Base-by-base conservation (phyloP, 2,888 invertebrate genomes). In the Drosophila cracens region DNA sequence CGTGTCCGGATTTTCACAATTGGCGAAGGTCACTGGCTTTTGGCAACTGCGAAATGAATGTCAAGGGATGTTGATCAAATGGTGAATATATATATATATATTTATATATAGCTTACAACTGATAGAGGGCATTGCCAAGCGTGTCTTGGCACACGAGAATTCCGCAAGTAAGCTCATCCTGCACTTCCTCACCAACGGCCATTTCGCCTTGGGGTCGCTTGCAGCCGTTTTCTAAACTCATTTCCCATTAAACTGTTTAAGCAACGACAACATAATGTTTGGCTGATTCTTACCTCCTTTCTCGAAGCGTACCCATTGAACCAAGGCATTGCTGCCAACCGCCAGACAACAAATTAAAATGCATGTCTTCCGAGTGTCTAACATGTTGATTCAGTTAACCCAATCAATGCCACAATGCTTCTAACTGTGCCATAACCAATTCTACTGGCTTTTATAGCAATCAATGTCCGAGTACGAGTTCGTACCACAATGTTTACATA, bases 151-250 rank as follows among this genome's bases (percentile, higher is more conserved):
- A 78, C 6, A 64, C 48, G 16, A 68, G 10, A 13, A 78, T 43
- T 0, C 78, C 81, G 31, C 78, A 80, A 1, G 61, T 61, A 0
- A 27, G 7, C 0, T 63, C 38, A 53, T 80, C 71, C 13, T 64
- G 18, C 0, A 58, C 11, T 6, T 31, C 43, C 7, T 51, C 54
- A 11, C 78, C 78, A 31, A 65, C 59, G 1, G 6, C 13, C 10
- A 79, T 2, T 7, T 56, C 25, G 0, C 61, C 64, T 0, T 10
- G 21, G 0, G 43, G 7, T 6, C 52, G 46, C 4, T 31, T 8
- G 36, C 75, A 76, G 3, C 75, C 75, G 1, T 65, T 33, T 0
- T 10, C 76, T 74, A 40, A 46, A 34, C 13, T 10, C 48, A 46
- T 16, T 16, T 25, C 25, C 8, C 16, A 25, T 25, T 46, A 8